Conservation (phyloP, 2,888 invertebrate genomes). For the Phortica okadai region DNA sequence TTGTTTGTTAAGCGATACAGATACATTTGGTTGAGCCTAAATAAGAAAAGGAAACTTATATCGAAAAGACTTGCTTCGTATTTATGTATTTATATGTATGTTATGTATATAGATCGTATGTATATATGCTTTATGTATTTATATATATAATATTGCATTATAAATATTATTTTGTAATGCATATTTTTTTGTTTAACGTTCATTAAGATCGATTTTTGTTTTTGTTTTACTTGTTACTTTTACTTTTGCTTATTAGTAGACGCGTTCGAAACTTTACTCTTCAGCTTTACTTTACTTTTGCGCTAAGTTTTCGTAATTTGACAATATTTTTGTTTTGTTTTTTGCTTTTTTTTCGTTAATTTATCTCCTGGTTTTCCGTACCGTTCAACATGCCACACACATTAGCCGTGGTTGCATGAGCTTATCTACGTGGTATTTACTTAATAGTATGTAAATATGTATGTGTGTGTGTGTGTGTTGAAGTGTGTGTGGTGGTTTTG, state of each 20-base stretch:
- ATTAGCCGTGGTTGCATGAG: background rate
- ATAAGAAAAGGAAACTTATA: background rate
- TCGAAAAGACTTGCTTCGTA: background rate
- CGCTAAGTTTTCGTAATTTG: constrained; percentile 45
- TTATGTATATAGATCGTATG: constrained; percentile 16
- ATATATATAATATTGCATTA: constrained; percentile 12
- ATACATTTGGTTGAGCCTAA: constrained; percentile 14
- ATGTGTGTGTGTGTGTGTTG: background rate
- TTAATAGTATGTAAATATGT: background rate
- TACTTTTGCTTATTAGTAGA: background rate
- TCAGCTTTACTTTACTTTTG: constrained; percentile 33
- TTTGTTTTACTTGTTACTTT: constrained; percentile 1
- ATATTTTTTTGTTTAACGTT: constrained; percentile 5
- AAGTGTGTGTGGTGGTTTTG: background rate
- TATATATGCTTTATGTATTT: constrained; percentile 16
- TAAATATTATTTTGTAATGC: constrained; percentile 30
- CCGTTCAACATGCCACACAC: background rate
- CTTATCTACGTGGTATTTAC: background rate
- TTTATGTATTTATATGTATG: background rate
- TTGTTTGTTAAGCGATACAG: background rate
- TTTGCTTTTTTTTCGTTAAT: background rate
- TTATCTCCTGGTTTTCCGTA: background rate
- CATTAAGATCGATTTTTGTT: constrained; percentile 13
- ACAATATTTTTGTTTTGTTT: constrained; percentile 35
- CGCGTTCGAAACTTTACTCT: constrained; percentile 2